Evolutionary conservation across 2,797 vertebrate genomes (phyloP), one percentile per base, ranked within the genome.

Genomic region (Brotula barbata): DNA sequence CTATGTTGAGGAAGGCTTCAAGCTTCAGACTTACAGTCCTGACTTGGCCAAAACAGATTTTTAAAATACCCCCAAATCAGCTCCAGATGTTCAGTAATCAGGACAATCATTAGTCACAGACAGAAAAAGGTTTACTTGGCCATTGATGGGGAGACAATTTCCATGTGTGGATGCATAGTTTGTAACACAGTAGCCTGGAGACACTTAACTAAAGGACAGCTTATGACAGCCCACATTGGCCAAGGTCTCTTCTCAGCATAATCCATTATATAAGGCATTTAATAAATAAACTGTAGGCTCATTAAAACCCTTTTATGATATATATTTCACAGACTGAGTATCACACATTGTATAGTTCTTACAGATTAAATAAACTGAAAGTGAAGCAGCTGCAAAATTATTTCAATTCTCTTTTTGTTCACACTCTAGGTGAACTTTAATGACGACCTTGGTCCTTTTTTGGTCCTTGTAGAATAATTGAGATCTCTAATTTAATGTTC

Each of bases 21-120:
- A 64, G 53, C 31, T 31, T 1, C 8, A 48, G 36, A 40, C 61
- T 52, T 77, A 70, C 58, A 46, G 70, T 82, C 79, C 83, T 75
- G 73, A 72, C 61, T 68, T 23, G 76, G 71, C 68, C 80, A 62
- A 68, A 76, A 83, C 73, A 74, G 66, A 77, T 87, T 81, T 63
- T 39, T 48, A 13, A 76, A 84, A 84, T 62, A 66, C 62, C 77
- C 77, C 79, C 52, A 43, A 83, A 90, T 69, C 61, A 65, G 67
- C 81, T 88, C 87, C 85, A 89, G 88, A 89, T 88, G 89, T 89
- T 75, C 71, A 75, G 70, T 72, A 73, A 85, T 85, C 75, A 81
- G 79, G 45, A 34, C 42, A 75, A 61, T 71, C 69, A 81, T 83
- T 82, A 83, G 84, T 83, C 83, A 81, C 45, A 67, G 49, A 55